Conservation (phyloP, 1,140 invertebrate genomes). For the Tachypleus tridentatus region DNA sequence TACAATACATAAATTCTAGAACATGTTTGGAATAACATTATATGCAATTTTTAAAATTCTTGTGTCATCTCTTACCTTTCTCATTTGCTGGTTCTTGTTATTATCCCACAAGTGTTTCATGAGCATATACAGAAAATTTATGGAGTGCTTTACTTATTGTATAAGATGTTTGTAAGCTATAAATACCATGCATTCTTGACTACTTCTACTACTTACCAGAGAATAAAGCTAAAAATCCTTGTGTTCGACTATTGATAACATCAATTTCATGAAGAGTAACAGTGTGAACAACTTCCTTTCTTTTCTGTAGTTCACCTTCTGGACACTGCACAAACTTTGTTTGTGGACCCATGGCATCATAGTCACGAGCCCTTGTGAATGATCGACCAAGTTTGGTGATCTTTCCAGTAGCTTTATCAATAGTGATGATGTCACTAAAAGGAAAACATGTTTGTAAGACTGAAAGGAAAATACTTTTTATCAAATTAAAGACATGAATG, state of each 20-base stretch:
- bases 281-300: conserved; percentile 98
- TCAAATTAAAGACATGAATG: no score
- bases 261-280: conserved; percentile 98
- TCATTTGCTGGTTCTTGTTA: no score
- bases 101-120: no score
- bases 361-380: conserved; percentile 89
- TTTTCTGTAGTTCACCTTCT: conserved; percentile 94
- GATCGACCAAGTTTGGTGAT: conserved; percentile 89
- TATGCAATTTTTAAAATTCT: no score
- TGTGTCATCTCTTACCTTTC: no score
- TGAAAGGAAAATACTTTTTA: no score
- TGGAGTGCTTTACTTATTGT: no score
- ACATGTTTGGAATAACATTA: no score
- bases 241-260: conserved; percentile 92
- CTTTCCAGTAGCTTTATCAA: conserved; percentile 96
- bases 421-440: conserved; percentile 85
- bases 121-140: no score
- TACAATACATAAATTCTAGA: no score
- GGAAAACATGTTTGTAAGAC: conserved; percentile 10
- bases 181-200: no score
- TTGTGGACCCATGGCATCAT: conserved; percentile 88
- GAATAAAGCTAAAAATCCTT: conserved; percentile 94
- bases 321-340: conserved; percentile 93
- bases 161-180: no score
- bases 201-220: conserved; percentile 49